Percentiles rank a stretch among this genome's conserved stretches.
These are phyloP conservation scores for Jacana jacana DNA, from an alignment of 2,113 vertebrate genomes.

Conservation along the genomic window DNA sequence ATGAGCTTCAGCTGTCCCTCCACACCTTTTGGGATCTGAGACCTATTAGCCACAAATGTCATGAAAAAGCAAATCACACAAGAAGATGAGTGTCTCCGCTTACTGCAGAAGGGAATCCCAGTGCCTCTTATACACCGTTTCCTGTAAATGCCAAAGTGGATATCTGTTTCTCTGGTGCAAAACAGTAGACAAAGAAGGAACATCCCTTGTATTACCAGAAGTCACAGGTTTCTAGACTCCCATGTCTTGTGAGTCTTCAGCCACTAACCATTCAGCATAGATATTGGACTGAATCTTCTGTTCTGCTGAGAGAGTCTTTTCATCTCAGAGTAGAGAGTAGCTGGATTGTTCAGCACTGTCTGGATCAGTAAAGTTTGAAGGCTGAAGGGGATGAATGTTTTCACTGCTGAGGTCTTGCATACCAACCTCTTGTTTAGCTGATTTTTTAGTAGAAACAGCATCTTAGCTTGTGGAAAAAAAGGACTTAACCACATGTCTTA, in stretches of 20 bases:
- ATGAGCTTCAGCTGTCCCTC: not conserved
- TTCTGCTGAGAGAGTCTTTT: not conserved
- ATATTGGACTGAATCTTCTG: not conserved
- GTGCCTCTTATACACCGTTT: not conserved
- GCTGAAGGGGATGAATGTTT: not conserved
- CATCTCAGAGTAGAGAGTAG: not conserved
- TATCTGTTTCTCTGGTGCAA: not conserved
- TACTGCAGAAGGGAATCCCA: not conserved
- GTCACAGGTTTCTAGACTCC: not conserved
- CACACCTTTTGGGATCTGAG: not conserved
- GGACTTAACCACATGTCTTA: not conserved
- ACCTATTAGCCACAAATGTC: not conserved
- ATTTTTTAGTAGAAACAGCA: not conserved
- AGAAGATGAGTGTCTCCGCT: not conserved
- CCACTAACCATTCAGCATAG: not conserved
- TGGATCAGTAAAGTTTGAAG: not conserved
- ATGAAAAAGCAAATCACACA: not conserved
- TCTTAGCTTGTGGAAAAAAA: not conserved
- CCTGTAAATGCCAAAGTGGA: not conserved
- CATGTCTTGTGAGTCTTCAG: not conserved
- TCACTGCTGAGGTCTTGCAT: not conserved
- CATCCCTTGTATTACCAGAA: not conserved
- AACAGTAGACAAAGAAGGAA: not conserved
- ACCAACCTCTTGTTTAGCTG: not conserved
- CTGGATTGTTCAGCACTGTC: not conserved